These are phyloP conservation scores for Amitus sp. DNA, from an alignment of 2,888 invertebrate species.

Conservation along the genomic window DNA sequence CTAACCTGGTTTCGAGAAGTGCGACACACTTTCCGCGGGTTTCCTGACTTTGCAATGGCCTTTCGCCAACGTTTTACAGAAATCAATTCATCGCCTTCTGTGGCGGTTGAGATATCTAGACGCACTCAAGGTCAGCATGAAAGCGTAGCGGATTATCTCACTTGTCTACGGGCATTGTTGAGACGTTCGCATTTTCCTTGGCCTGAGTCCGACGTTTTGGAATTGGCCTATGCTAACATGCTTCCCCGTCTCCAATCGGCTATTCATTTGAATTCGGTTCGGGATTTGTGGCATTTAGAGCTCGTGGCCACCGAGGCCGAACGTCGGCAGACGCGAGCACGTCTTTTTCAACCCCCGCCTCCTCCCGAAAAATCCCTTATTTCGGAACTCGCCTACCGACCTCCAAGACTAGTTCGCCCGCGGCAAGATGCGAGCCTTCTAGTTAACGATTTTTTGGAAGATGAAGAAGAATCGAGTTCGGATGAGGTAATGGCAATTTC, in stretches of 20 bases:
- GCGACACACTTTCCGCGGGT: too few species aligned
- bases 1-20: too few species aligned
- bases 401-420: not conserved
- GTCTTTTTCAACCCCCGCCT: not conserved
- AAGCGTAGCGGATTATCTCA: slow-evolving; percentile 3
- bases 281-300: slow-evolving; percentile 1
- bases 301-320: not conserved
- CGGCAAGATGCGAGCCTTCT: too few species aligned
- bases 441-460: too few species aligned
- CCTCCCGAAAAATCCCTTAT: slow-evolving; percentile 9
- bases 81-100: too few species aligned
- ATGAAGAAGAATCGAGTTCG: too few species aligned
- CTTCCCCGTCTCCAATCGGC: not conserved
- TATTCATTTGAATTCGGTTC: not conserved
- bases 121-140: slow-evolving; percentile 2
- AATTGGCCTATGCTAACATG: slow-evolving; percentile 7
- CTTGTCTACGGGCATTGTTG: not conserved
- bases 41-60: too few species aligned
- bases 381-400: slow-evolving; percentile 10
- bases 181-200: not conserved
- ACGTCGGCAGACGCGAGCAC: not conserved
- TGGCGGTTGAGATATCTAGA: too few species aligned
- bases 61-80: too few species aligned
- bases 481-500: too few species aligned
- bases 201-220: not conserved